A percentile compares a stretch with the other conserved stretches of the same genome.
Evolutionary conservation across 1,140 invertebrate species (phyloP).

Genomic region (Dinothrombium tinctorium): DNA sequence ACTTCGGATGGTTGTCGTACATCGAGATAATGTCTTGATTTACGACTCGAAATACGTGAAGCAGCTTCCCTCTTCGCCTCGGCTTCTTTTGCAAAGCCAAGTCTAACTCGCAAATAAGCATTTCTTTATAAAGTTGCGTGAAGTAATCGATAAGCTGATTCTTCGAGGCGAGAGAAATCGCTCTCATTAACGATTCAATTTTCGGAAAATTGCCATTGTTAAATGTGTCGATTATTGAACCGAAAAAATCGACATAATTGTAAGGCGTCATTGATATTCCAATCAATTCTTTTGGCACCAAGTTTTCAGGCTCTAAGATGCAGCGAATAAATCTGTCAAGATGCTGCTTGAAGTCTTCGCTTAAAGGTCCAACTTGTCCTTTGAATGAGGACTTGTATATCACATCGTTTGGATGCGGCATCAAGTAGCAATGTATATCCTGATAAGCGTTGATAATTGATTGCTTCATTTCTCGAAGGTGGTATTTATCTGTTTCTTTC

Average conservation of each 20-base stretch:
- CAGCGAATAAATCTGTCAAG: background rate
- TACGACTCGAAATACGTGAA: background rate
- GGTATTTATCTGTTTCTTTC: conserved; percentile 70
- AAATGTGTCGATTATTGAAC: background rate
- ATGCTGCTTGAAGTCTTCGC: background rate
- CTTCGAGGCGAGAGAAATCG: background rate
- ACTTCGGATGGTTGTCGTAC: background rate
- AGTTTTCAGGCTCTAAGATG: background rate
- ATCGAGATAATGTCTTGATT: background rate
- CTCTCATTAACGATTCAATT: background rate
- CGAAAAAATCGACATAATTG: background rate
- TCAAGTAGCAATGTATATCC: conserved; percentile 81
- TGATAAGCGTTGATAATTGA: conserved; percentile 81
- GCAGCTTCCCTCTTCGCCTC: too few relatives aligned
- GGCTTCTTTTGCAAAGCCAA: too few relatives aligned
- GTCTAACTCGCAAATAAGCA: background rate
- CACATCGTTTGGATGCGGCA: conserved; percentile 69
- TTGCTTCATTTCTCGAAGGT: conserved; percentile 73
- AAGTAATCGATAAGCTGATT: background rate
- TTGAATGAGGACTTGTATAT: background rate
- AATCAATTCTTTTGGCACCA: background rate
- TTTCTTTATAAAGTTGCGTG: background rate
- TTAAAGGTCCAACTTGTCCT: background rate
- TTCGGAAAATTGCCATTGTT: background rate
- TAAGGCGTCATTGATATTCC: background rate